Evolutionary conservation across 2,888 invertebrate species (phyloP), one percentile per base, ranked within the genome.

Genomic region (Drosophila antonietae): DNA sequence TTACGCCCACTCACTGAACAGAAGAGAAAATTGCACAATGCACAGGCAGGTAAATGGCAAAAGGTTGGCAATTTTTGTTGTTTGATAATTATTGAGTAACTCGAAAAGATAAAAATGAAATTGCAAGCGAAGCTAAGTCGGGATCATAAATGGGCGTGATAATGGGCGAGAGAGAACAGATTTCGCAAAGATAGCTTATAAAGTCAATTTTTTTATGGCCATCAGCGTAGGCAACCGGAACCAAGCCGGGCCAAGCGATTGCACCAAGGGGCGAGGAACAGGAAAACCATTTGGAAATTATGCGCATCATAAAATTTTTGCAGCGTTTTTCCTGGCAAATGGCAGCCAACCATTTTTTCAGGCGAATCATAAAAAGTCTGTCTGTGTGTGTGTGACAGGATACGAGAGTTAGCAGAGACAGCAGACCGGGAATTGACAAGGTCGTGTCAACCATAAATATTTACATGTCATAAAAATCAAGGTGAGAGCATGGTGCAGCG

Each of bases 151-250:
- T 51, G 83, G 88, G 89, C 88, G 89, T 86, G 89, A 87, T 71
- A 59, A 60, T 63, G 58, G 44, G 51, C 49, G 57, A 52, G 33
- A 28, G 23, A 60, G 41, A 68, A 55, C 20, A 47, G 44, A 39
- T 62, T 53, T 53, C 58, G 66, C 49, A 75, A 71, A 78, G 63
- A 74, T 55, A 68, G 75, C 71, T 89, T 87, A 87, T 58, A 81
- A 87, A 87, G 86, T 87, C 86, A 87, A 89, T 87, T 89, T 87
- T 76, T 87, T 87, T 87, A 87, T 79, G 79, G 55, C 86, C 78
- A 60, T 55, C 56, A 53, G 70, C 68, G 62, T 46, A 35, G 64
- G 58, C 62, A 75, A 75, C 71, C 71, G 78, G 68, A 61, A 83
- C 83, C 78, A 74, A 67, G 39, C 4, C 72, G 63, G 72, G 80